A percentile compares a stretch with the other conserved stretches of the same genome.
Conservation (phyloP, 2,888 invertebrate genomes). For the Epinotia ramella region DNA sequence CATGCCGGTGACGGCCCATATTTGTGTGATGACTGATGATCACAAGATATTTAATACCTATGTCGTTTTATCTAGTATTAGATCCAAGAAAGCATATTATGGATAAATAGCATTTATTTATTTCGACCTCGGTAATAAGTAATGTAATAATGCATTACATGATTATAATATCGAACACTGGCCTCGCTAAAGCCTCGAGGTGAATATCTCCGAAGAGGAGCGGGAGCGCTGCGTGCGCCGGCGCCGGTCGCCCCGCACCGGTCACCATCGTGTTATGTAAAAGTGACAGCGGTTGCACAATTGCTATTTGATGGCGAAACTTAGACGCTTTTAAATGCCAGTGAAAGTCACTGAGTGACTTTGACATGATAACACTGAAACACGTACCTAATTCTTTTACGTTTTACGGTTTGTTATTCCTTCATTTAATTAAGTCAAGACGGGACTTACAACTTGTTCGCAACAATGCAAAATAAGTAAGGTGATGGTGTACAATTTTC, state of each 20-base stretch:
- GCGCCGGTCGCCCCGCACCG: constrained; percentile 47
- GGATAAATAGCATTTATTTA: no score
- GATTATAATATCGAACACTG: no score
- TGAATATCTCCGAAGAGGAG: neutral
- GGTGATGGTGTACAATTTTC: constrained; percentile 5
- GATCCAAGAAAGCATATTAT: no score
- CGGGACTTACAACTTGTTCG: neutral
- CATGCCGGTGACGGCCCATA: no score
- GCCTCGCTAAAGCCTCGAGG: neutral
- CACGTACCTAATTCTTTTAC: constrained; percentile 54
- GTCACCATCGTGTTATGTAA: constrained; percentile 73
- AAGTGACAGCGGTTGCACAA: constrained; percentile 83
- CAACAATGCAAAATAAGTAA: neutral
- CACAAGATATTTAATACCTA: no score
- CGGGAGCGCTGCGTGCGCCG: neutral
- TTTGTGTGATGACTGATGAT: no score
- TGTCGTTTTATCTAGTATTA: no score
- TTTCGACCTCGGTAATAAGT: no score
- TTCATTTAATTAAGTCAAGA: neutral
- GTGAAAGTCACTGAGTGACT: constrained; percentile 83
- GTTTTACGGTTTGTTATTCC: neutral
- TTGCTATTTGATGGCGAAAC: constrained; percentile 83
- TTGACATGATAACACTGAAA: constrained; percentile 69
- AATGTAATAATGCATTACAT: no score
- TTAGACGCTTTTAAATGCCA: constrained; percentile 77